Base-by-base conservation (phyloP, 2,113 vertebrate genomes). In the Edolisoma coerulescens region DNA sequence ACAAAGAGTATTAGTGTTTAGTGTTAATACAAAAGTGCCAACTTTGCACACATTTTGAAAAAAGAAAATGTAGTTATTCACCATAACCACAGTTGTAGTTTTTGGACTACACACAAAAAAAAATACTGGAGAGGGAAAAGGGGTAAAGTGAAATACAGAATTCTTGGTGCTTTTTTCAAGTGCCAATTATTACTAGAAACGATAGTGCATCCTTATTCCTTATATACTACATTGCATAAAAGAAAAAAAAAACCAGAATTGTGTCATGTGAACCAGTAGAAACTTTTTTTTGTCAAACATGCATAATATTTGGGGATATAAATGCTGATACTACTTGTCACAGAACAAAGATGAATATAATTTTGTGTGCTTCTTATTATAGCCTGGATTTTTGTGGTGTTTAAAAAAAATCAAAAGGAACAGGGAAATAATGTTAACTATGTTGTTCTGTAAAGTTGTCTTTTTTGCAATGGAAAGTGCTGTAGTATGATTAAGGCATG, bases 31-130 rank as follows among this genome's bases (percentile, higher is more conserved):
- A 96, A 96, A 98, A 98, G 97, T 98, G 98, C 98, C 98, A 98
- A 98, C 97, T 98, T 98, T 98, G 98, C 98, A 98, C 98, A 98
- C 96, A 52, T 98, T 98, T 98, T 96, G 96, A 97, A 97, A 97
- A 97, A 97, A 97, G 86, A 97, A 98, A 98, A 97, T 97, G 96
- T 95, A 98, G 93, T 98, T 98, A 97, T 96, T 97, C 97, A 96
- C 84, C 95, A 96, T 97, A 98, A 97, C 94, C 97, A 96, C 97
- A 97, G 93, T 81, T 96, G 97, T 97, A 97, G 96, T 94, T 97
- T 96, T 97, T 84, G 94, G 95, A 94, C 96, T 96, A 94, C 95
- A 96, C 92, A 94, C 81, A 75, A 95, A 91, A 60, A 17, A 96
- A 97, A 97, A 84, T 90, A 91, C 88, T 92, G 94, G 76, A 32